phyloP scores from a whole-genome alignment of 1,140 invertebrate species.

The Babylonia areolata region DNA sequence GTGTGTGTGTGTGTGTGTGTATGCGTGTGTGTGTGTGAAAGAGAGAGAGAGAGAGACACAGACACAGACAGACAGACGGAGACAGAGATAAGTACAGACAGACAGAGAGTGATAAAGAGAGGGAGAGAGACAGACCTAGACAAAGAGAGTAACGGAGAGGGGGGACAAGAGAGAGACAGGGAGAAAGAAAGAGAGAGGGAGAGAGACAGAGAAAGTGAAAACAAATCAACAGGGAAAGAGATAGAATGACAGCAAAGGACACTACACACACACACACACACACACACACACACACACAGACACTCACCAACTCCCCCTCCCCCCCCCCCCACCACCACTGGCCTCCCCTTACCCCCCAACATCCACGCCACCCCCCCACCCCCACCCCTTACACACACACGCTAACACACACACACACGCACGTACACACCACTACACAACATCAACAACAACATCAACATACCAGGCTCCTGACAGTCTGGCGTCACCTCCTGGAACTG shows the following conservation, averaged over 20 bases:
- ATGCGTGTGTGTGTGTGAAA: no score
- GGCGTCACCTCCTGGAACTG: background rate
- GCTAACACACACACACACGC: background rate
- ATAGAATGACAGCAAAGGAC: no score
- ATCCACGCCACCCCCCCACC: background rate
- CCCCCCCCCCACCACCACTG: background rate
- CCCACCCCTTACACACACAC: background rate
- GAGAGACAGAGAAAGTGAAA: no score
- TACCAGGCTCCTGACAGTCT: constrained; percentile 9
- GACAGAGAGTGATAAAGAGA: background rate
- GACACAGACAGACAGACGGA: background rate
- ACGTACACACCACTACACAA: background rate
- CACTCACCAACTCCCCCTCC: background rate
- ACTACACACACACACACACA: background rate
- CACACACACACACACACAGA: background rate
- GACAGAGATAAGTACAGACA: background rate
- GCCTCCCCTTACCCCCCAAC: background rate
- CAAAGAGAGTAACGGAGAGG: background rate
- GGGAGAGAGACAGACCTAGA: background rate
- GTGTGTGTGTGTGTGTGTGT: no score
- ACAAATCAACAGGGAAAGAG: no score
- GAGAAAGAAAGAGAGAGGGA: no score
- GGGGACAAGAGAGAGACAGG: no score
- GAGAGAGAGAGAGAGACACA: background rate
- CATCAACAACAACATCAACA: background rate